Conservation (phyloP, 2,888 invertebrate genomes). For the Drosophila yooni region DNA sequence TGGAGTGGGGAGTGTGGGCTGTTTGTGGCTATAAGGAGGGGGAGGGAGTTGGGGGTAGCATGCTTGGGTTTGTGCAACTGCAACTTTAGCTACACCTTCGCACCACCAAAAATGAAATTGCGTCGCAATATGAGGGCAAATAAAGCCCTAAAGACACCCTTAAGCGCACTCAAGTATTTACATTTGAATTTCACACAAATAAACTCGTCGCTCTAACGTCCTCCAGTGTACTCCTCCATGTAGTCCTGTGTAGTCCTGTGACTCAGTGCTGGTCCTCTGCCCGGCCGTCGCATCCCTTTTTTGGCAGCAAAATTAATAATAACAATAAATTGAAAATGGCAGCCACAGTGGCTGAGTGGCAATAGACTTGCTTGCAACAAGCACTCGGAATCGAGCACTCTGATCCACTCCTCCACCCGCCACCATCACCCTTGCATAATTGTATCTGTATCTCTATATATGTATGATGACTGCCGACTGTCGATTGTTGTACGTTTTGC, state of each 20-base stretch:
- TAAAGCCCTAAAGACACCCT: slow-evolving; percentile 81
- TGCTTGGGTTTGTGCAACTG: slow-evolving; percentile 40
- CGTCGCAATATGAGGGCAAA: slow-evolving; percentile 68
- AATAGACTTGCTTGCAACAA: slow-evolving; percentile 48
- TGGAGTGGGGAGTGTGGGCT: slow-evolving; percentile 6
- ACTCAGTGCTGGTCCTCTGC: slow-evolving; percentile 11
- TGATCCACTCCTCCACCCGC: slow-evolving; percentile 2
- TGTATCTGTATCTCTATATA: slow-evolving; percentile 37
- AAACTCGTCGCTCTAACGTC: slow-evolving; percentile 65
- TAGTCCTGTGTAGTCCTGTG: slow-evolving; percentile 22
- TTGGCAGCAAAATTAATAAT: slow-evolving; percentile 77
- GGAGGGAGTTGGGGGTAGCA: slow-evolving; percentile 2
- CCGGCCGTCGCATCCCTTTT: slow-evolving; percentile 69
- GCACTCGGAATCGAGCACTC: slow-evolving; percentile 19
- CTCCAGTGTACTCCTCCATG: slow-evolving; percentile 21
- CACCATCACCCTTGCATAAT: slow-evolving; percentile 22
- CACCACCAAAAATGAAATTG: slow-evolving; percentile 49
- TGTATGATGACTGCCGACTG: slow-evolving; percentile 20
- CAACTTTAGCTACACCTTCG: slow-evolving; percentile 34
- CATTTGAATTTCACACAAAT: slow-evolving; percentile 80
- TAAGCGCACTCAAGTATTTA: slow-evolving; percentile 80
- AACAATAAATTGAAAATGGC: slow-evolving; percentile 81
- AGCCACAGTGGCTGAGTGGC: slow-evolving; percentile 58
- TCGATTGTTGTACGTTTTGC: slow-evolving; percentile 22
- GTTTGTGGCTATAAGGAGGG: slow-evolving; percentile 2